Evolutionary conservation across 2,888 invertebrate genomes (phyloP), one percentile per base, ranked within the genome.

Genomic region (Melanophora roralis): DNA sequence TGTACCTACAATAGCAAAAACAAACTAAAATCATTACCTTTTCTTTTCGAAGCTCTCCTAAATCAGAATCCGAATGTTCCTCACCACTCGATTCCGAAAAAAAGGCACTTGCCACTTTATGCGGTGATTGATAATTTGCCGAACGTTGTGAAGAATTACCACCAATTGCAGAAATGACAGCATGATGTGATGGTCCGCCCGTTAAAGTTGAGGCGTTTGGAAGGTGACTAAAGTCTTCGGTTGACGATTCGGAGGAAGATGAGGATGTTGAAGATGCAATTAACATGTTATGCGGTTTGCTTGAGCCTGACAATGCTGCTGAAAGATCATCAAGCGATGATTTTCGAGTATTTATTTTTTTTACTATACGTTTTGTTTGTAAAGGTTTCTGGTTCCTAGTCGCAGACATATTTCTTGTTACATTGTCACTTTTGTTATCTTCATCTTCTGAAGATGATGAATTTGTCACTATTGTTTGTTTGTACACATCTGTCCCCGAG

Each of bases 341-440:
- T 67, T 83, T 80, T 23, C 85, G 83, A 59, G 85, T 85, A 62
- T 86, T 86, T 5, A 86, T 65, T 60, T 85, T 85, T 55, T 85
- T 85, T 0, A 86, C 85, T 67, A 86, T 85, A 27, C 85, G 82
- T 34, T 72, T 67, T 8, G 74, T 75, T 14, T 76, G 53, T 11
- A 65, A 49, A 12, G 65, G 9, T 14, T 73, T 78, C n/a, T 59
- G 71, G 36, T 75, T 60, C n/a, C 43, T 21, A 16, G 19, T 64
- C 2, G 59, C 59, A 0, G 59, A n/a, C 36, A 53, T 34, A 49
- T 78, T 76, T 1, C 65, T 34, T 16, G 55, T 57, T 76, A 68
- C 49, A 32, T 43, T 78, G 47, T 40, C 2, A 11, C 38, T 49
- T 62, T 14, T 38, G 8, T 49, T 12, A n/a, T 57, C 57, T 11